Evolutionary conservation across 2,113 vertebrate genomes (phyloP), one percentile per base, ranked within the genome.

Genomic region (Lophotis ruficrista): DNA sequence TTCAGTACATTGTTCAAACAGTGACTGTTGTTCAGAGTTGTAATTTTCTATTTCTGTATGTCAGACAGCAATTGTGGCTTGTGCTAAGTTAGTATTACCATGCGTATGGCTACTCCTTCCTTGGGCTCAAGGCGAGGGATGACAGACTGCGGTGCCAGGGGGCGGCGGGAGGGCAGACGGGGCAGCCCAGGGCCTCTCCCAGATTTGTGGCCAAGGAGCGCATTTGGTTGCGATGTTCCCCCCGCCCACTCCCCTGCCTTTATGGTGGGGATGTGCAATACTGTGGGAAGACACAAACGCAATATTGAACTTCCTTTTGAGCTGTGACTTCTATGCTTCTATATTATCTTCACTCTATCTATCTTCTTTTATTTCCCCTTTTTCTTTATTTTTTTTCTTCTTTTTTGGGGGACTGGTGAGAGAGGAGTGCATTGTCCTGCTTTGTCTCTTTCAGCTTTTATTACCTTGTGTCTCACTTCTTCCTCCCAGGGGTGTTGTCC

Each of bases 31-130:
- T 58, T 79, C 87, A 97, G 94, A 95, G 95, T 93, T 97, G 87
- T 97, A 97, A 98, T 98, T 98, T 98, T 98, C 98, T 98, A 98
- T 98, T 98, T 98, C 94, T 96, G 98, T 97, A 94, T 93, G 87
- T 97, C 97, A 97, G 97, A 96, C 97, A 94, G 97, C 92, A 97
- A 95, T 97, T 98, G 97, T 89, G 97, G 98, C 95, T 98, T 96
- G 86, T 75, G 91, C 93, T 95, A 97, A 93, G 95, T 92, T 97
- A 76, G 88, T 87, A 97, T 97, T 97, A 97, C 68, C 94, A 83
- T 96, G 83, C 78, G n/a, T 5, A 73, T 47, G 95, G 87, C 81
- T 89, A 17, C 58, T 93, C 79, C 81, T 94, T 94, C 87, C 83
- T 51, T 83, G 91, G 86, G 86, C 91, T 94, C 24, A 19, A 96